Conservation (phyloP, 1,140 invertebrate species). For the Steinernema feltiae region DNA sequence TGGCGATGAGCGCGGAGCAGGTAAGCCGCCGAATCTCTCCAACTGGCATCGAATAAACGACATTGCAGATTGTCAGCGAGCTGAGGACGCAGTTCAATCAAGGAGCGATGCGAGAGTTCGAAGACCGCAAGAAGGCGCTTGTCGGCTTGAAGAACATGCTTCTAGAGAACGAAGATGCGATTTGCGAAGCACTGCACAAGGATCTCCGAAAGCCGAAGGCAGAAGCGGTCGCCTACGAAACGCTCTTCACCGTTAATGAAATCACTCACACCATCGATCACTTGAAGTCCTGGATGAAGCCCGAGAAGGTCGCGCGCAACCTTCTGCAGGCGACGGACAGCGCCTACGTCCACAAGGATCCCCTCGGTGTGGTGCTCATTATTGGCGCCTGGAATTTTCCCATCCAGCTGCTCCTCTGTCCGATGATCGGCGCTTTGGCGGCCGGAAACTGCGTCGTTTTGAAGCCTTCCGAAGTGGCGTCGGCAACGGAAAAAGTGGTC, state of each 20-base stretch:
- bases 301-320: not conserved
- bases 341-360: conserved; percentile 60
- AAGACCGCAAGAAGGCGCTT: not conserved
- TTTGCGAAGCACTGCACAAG: not conserved
- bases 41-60: not conserved
- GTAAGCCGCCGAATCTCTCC: not conserved
- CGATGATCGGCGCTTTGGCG: conserved; percentile 77
- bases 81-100: not conserved
- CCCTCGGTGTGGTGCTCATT: conserved; percentile 70
- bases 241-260: conserved; percentile 1
- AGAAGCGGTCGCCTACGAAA: conserved; percentile 1
- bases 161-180: not conserved
- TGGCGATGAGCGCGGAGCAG: not conserved
- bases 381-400: conserved; percentile 94
- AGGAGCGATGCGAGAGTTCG: not conserved
- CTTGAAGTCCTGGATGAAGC: not conserved
- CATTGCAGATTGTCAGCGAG: not conserved
- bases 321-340: not conserved
- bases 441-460: conserved; percentile 85
- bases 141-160: not conserved
- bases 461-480: conserved; percentile 88
- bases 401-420: conserved; percentile 71
- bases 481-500: conserved; percentile 68
- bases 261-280: not conserved
- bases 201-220: not conserved